A percentile compares a stretch with the other conserved stretches of the same genome.
phyloP scores from a whole-genome alignment of 1,140 invertebrate species.

The Papilio machaon region DNA sequence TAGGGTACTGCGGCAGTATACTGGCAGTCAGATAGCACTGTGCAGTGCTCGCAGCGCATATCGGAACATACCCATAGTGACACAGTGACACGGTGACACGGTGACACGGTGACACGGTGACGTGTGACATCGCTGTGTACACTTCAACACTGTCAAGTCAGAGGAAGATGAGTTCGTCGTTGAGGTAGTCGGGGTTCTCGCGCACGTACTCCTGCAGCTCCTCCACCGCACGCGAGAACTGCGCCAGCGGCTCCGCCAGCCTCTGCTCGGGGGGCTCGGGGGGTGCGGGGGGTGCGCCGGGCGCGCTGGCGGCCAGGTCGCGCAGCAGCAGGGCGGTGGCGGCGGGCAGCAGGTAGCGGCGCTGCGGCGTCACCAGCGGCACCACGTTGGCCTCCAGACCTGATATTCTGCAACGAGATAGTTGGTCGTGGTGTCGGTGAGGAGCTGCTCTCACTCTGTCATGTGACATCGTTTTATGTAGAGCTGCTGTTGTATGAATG shows the following conservation, averaged over 20 bases:
- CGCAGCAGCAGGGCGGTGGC: constrained; percentile 47
- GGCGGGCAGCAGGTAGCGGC: constrained; percentile 59
- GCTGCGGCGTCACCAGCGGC: constrained; percentile 55
- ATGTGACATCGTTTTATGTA: too few relatives aligned
- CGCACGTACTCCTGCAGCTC: constrained; percentile 44
- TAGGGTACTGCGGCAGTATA: too few relatives aligned
- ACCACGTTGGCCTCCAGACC: constrained; percentile 53
- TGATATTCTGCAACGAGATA: constrained; percentile 45
- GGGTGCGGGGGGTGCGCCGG: not conserved
- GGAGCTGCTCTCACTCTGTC: too few relatives aligned
- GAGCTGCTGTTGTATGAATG: too few relatives aligned
- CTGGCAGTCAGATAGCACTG: too few relatives aligned
- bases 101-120: not conserved
- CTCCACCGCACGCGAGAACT: constrained; percentile 17
- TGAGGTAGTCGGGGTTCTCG: constrained; percentile 55
- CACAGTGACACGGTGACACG: not conserved
- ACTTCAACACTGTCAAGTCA: not conserved
- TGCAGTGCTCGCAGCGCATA: too few relatives aligned
- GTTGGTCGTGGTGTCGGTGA: too few relatives aligned
- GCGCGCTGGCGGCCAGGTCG: constrained; percentile 42
- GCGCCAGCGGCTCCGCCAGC: too few relatives aligned
- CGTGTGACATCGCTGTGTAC: too few relatives aligned
- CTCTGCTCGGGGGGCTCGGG: constrained; percentile 24
- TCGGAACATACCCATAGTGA: too few relatives aligned
- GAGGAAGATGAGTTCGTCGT: constrained; percentile 51